phyloP scores from a whole-genome alignment of 1,140 invertebrate genomes.

The Mactra quadrangularis region DNA sequence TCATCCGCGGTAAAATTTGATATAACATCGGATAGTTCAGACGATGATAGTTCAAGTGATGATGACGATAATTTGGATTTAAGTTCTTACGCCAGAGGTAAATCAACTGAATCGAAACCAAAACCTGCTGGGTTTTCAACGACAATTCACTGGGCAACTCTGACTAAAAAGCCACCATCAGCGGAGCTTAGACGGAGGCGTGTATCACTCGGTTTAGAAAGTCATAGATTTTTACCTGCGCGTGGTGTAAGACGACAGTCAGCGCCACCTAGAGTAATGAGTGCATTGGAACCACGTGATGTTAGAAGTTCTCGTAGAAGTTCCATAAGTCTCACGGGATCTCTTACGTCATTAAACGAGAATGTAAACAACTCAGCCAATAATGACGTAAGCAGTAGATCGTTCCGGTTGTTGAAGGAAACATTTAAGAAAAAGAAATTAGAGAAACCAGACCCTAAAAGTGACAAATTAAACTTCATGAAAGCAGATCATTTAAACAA shows the following conservation, averaged over 20 bases:
- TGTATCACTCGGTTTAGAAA: not conserved
- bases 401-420: constrained; percentile 36
- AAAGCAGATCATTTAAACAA: constrained; percentile 12
- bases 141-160: constrained; percentile 16
- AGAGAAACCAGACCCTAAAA: constrained; percentile 1
- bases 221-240: not conserved
- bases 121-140: not conserved
- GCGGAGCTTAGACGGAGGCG: not conserved
- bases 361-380: not conserved
- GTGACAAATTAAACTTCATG: constrained; percentile 19
- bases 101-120: no score
- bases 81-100: not conserved
- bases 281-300: constrained; percentile 1
- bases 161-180: constrained; percentile 16
- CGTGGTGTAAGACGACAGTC: constrained; percentile 8
- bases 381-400: not conserved
- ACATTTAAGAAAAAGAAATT: constrained; percentile 40
- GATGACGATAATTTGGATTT: not conserved
- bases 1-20: constrained; percentile 24
- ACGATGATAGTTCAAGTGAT: not conserved
- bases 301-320: not conserved
- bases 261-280: not conserved
- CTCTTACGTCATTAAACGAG: not conserved
- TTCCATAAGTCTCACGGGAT: constrained; percentile 9
- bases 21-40: not conserved